Evolutionary conservation across 2,888 invertebrate genomes (phyloP).

Genomic region (Philaethria dido): DNA sequence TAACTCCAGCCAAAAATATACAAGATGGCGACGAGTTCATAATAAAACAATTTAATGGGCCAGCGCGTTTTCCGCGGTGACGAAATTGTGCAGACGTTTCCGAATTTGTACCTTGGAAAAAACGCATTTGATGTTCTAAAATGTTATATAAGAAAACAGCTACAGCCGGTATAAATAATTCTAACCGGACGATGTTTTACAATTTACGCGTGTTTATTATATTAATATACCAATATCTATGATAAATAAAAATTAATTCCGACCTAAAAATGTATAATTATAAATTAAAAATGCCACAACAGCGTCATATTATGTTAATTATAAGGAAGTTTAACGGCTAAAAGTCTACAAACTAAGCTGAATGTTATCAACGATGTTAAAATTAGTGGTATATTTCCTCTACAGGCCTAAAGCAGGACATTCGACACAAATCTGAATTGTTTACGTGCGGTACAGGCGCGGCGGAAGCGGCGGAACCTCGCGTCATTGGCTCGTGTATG

Average conservation of each 20-base stretch:
- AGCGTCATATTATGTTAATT: neutral
- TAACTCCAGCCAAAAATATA: slow-evolving; percentile 82
- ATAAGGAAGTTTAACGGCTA: slow-evolving; percentile 12
- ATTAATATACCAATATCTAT: neutral
- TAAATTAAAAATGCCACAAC: too few species aligned
- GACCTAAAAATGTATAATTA: too few species aligned
- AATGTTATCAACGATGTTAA: slow-evolving; percentile 29
- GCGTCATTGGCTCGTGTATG: slow-evolving; percentile 74
- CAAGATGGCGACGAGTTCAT: slow-evolving; percentile 83
- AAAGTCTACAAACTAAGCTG: neutral
- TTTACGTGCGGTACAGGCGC: slow-evolving; percentile 72
- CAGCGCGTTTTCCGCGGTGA: slow-evolving; percentile 83
- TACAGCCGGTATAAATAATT: neutral
- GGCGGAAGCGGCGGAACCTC: slow-evolving; percentile 79
- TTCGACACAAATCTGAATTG: slow-evolving; percentile 65
- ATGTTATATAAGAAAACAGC: slow-evolving; percentile 2
- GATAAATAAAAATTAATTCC: too few species aligned
- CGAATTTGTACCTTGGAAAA: slow-evolving; percentile 53
- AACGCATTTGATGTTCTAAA: slow-evolving; percentile 10
- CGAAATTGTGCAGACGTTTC: slow-evolving; percentile 81
- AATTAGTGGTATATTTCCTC: slow-evolving; percentile 37
- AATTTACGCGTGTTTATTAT: neutral
- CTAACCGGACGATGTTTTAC: neutral
- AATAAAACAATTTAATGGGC: slow-evolving; percentile 85
- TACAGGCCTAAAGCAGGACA: slow-evolving; percentile 53